Conservation (phyloP, 2,797 vertebrate genomes). For the Lutjanus campechanus region DNA sequence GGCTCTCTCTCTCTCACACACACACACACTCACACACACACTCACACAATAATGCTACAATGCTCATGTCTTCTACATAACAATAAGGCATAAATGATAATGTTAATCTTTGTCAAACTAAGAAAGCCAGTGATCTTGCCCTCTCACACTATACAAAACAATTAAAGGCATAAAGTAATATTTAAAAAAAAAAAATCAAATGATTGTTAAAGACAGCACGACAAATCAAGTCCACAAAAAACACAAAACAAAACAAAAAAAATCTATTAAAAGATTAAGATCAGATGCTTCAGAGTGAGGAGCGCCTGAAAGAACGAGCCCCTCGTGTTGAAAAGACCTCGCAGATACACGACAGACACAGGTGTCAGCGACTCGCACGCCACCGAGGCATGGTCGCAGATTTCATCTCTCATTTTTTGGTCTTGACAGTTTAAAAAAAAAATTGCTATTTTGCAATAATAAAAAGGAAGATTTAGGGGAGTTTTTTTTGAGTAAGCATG, state of each 20-base stretch:
- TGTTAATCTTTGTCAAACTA: conserved; percentile 83
- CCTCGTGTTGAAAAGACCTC: conserved; percentile 58
- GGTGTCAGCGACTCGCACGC: conserved; percentile 69
- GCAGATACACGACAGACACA: conserved; percentile 44
- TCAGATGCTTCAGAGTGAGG: conserved; percentile 72
- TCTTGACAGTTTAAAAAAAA: conserved; percentile 82
- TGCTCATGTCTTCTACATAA: conserved; percentile 85
- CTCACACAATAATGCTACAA: conserved; percentile 82
- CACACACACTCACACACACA: conserved; percentile 37
- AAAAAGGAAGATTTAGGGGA: conserved; percentile 82
- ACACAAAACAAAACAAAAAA: conserved; percentile 42
- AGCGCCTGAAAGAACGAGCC: conserved; percentile 59
- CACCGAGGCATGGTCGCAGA: conserved; percentile 73
- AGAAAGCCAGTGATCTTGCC: conserved; percentile 88
- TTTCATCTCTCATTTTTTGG: conserved; percentile 86
- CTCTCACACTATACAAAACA: conserved; percentile 84
- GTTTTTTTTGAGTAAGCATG: conserved; percentile 79
- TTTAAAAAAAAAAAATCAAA: conserved; percentile 66
- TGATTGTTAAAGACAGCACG: conserved; percentile 87
- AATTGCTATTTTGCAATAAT: conserved; percentile 76
- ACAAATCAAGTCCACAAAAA: conserved; percentile 81
- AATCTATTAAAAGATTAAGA: conserved; percentile 62
- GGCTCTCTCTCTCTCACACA: conserved; percentile 32
- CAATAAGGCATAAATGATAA: conserved; percentile 90
- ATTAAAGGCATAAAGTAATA: conserved; percentile 84